Percentiles rank a stretch among this genome's conserved stretches.
Conservation (phyloP, 2,797 vertebrate genomes). For the Sebastes ruberrimus region DNA sequence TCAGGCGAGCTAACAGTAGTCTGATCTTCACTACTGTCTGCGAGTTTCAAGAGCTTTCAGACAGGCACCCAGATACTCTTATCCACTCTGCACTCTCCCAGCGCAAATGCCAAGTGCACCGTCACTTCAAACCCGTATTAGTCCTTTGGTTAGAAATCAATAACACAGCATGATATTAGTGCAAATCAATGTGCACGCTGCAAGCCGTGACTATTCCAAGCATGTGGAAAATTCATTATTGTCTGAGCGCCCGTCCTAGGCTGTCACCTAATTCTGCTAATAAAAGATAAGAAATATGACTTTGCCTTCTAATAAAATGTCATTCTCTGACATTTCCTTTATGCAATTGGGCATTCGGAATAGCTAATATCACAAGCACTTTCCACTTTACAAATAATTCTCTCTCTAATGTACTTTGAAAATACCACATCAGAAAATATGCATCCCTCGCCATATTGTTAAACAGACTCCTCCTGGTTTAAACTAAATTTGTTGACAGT, state of each 20-base stretch:
- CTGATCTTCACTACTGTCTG: slow-evolving; percentile 74
- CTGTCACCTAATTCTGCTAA: slow-evolving; percentile 79
- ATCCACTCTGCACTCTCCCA: slow-evolving; percentile 64
- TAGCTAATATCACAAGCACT: slow-evolving; percentile 62
- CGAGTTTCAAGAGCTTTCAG: slow-evolving; percentile 67
- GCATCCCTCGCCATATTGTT: slow-evolving; percentile 42
- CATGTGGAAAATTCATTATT: slow-evolving; percentile 74
- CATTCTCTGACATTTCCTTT: slow-evolving; percentile 81
- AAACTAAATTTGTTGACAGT: slow-evolving; percentile 28
- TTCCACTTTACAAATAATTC: slow-evolving; percentile 67
- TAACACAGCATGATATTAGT: slow-evolving; percentile 82
- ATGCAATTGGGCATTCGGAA: slow-evolving; percentile 66
- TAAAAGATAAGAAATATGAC: slow-evolving; percentile 80
- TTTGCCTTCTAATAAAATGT: slow-evolving; percentile 79
- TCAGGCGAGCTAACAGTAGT: slow-evolving; percentile 63
- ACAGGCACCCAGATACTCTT: slow-evolving; percentile 67
- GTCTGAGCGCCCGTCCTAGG: slow-evolving; percentile 62
- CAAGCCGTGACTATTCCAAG: slow-evolving; percentile 69
- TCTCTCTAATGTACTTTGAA: slow-evolving; percentile 70
- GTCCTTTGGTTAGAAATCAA: slow-evolving; percentile 80
- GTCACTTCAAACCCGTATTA: slow-evolving; percentile 79
- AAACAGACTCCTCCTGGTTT: slow-evolving; percentile 23
- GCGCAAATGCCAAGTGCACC: slow-evolving; percentile 73
- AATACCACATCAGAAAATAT: slow-evolving; percentile 68
- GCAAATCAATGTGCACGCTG: slow-evolving; percentile 73